Conservation (phyloP, 1,140 invertebrate genomes). For the Bombus impatiens region DNA sequence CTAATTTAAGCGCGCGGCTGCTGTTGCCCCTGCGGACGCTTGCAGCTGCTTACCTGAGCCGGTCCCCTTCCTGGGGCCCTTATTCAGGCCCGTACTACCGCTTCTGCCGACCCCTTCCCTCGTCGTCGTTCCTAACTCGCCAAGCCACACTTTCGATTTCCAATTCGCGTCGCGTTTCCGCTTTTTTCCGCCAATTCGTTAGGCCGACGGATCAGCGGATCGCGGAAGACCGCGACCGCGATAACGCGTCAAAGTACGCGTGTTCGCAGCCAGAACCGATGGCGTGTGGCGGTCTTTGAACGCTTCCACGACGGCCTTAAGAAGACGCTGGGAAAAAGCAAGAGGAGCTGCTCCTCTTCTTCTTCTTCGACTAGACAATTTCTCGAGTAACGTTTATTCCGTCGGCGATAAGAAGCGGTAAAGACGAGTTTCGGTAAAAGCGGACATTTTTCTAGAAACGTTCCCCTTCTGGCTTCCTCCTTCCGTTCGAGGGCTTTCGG, state of each 20-base stretch:
- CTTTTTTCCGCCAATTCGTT: rapidly evolving
- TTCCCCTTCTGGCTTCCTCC: neutral
- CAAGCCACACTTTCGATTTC: too few relatives aligned
- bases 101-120: neutral
- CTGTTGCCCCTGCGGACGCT: constrained; percentile 73
- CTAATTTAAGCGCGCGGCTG: constrained; percentile 82
- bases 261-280: too few relatives aligned
- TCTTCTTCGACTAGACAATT: neutral
- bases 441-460: neutral
- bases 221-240: too few relatives aligned
- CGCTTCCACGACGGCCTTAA: too few relatives aligned
- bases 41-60: constrained; percentile 80
- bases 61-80: constrained; percentile 56
- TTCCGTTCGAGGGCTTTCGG: neutral
- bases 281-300: too few relatives aligned
- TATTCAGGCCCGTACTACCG: constrained; percentile 34
- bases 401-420: neutral
- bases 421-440: neutral
- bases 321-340: neutral
- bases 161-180: neutral
- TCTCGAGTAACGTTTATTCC: neutral
- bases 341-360: too few relatives aligned
- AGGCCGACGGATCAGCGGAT: rapidly evolving
- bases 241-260: too few relatives aligned
- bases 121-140: neutral